Percentiles rank a stretch among this genome's conserved stretches.
phyloP scores from a whole-genome alignment of 2,797 vertebrate species.

The Yasuhikotakia modesta region DNA sequence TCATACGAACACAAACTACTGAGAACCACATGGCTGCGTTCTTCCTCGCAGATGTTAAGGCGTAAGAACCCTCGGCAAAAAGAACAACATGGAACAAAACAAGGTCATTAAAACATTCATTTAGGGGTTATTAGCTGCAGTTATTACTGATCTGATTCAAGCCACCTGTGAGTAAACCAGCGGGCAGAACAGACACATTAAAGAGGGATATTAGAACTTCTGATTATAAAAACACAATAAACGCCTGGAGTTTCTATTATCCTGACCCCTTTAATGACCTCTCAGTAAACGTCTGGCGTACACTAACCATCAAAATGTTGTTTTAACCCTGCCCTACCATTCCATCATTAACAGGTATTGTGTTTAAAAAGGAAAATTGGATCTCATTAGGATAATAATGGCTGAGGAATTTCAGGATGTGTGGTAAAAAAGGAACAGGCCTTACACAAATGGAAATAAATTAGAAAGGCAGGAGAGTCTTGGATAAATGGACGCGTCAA shows the following conservation, averaged over 20 bases:
- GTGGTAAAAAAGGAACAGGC: constrained; percentile 58
- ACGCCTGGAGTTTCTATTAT: constrained; percentile 4
- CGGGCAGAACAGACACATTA: neutral
- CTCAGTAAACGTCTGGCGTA: constrained; percentile 59
- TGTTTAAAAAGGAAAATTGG: constrained; percentile 74
- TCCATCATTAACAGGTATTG: constrained; percentile 75
- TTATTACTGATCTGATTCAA: constrained; percentile 22
- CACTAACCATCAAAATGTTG: constrained; percentile 64
- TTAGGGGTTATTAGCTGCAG: constrained; percentile 1
- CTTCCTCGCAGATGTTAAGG: constrained; percentile 58
- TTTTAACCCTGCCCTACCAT: constrained; percentile 71
- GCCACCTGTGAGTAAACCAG: constrained; percentile 4
- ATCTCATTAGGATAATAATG: constrained; percentile 77
- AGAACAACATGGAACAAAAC: neutral
- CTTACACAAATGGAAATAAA: constrained; percentile 46
- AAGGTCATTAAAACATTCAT: constrained; percentile 17
- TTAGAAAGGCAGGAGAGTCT: constrained; percentile 48
- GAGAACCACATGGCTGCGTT: constrained; percentile 71
- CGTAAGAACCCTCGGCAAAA: constrained; percentile 19
- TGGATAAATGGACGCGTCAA: constrained; percentile 61
- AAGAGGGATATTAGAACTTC: constrained; percentile 3
- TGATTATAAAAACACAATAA: constrained; percentile 8
- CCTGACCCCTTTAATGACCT: constrained; percentile 63
- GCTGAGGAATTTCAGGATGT: constrained; percentile 66
- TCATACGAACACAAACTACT: constrained; percentile 54